A percentile compares a stretch with the other conserved stretches of the same genome.
phyloP scores from a whole-genome alignment of 2,888 invertebrate genomes.

The Agriopis aurantiaria region DNA sequence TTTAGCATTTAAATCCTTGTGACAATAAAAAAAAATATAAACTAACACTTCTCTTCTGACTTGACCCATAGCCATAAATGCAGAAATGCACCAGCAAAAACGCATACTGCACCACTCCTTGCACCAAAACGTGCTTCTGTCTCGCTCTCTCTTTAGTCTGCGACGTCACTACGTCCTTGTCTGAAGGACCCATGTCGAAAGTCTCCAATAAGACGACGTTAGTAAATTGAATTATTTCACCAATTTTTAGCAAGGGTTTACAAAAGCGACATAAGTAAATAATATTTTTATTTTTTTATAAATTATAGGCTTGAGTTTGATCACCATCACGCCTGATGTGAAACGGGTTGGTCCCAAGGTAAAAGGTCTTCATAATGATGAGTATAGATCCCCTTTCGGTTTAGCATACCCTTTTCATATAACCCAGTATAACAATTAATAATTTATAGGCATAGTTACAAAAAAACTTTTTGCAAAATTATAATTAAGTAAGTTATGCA shows the following conservation, averaged over 20 bases:
- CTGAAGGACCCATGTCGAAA: slow-evolving; percentile 53
- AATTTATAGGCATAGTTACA: no score
- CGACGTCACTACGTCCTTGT: slow-evolving; percentile 55
- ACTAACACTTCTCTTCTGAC: slow-evolving; percentile 37
- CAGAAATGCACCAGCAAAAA: slow-evolving; percentile 79
- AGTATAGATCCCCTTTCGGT: no score
- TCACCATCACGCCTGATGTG: no score
- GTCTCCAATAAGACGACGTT: slow-evolving; percentile 48
- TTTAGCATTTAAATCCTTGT: no score
- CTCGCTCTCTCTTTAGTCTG: slow-evolving; percentile 54
- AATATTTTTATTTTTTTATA: background rate
- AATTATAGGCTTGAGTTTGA: no score
- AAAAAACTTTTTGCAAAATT: no score
- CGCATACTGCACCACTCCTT: slow-evolving; percentile 82
- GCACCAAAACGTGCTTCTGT: slow-evolving; percentile 62
- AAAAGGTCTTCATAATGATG: no score
- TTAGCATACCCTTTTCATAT: no score
- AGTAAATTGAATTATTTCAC: slow-evolving; percentile 54
- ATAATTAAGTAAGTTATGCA: no score
- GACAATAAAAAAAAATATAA: background rate
- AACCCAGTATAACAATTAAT: no score
- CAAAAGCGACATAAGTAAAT: background rate
- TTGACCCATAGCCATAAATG: slow-evolving; percentile 61
- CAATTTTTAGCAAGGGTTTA: slow-evolving; percentile 9
- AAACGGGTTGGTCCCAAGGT: no score